Evolutionary conservation across 2,888 invertebrate genomes (phyloP).

Genomic region (Stenodema calcarata): DNA sequence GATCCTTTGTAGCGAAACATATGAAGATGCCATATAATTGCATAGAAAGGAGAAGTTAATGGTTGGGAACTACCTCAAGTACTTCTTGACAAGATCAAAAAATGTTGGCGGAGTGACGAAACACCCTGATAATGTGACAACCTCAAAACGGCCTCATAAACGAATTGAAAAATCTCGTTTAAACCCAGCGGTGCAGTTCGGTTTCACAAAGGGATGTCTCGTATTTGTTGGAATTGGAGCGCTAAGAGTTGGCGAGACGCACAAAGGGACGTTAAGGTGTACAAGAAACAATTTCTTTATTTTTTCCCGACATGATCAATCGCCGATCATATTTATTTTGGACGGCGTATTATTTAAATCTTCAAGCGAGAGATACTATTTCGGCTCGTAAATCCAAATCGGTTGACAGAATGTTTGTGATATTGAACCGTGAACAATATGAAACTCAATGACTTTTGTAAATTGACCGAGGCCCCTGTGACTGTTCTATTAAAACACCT

Average conservation of each 20-base stretch:
- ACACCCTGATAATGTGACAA: neutral
- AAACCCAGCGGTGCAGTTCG: neutral
- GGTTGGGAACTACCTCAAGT: neutral
- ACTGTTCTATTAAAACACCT: neutral
- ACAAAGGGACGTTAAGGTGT: neutral
- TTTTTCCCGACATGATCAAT: neutral
- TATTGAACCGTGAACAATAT: neutral
- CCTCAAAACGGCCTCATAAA: neutral
- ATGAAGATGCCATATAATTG: too few species aligned
- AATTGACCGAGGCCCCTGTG: neutral
- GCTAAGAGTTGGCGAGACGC: neutral
- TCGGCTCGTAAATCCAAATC: neutral
- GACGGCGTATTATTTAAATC: neutral
- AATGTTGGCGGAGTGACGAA: neutral
- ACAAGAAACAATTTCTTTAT: neutral
- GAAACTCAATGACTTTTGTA: neutral
- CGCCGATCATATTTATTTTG: neutral
- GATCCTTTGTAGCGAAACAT: too few species aligned
- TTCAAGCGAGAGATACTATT: neutral
- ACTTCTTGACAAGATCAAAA: neutral
- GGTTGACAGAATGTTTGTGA: neutral
- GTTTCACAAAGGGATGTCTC: neutral
- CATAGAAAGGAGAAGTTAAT: too few species aligned
- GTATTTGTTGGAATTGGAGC: neutral
- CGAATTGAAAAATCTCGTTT: neutral